A percentile compares a stretch with the other conserved stretches of the same genome.
These are phyloP conservation scores for Vultur gryphus DNA, from an alignment of 2,797 vertebrate genomes.

Conservation along the genomic window DNA sequence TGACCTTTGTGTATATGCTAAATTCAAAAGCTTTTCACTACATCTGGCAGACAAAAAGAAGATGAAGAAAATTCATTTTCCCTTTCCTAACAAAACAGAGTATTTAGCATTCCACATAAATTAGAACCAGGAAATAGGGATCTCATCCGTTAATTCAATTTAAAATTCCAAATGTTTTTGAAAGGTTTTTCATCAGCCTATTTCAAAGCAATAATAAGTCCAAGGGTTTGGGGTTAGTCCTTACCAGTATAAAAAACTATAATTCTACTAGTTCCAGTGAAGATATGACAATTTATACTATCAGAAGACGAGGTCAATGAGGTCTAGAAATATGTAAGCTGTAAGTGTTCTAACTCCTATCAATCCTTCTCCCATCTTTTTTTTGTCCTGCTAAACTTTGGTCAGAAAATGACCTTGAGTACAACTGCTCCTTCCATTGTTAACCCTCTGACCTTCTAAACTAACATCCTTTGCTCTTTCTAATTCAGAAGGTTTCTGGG, in stretches of 20 bases:
- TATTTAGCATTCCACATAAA: slow-evolving; percentile 52
- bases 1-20: slow-evolving; percentile 40
- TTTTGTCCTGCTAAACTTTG: neutral
- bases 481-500: slow-evolving; percentile 58
- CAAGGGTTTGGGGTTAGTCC: neutral
- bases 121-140: slow-evolving; percentile 42
- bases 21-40: slow-evolving; percentile 47
- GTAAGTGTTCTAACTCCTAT: neutral
- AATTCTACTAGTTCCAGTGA: neutral
- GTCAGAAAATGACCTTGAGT: slow-evolving; percentile 30
- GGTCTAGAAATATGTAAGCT: neutral
- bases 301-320: neutral
- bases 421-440: slow-evolving; percentile 32
- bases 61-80: slow-evolving; percentile 43
- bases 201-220: neutral
- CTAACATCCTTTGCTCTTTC: slow-evolving; percentile 62
- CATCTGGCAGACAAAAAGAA: slow-evolving; percentile 45
- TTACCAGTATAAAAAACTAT: neutral
- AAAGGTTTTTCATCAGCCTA: neutral
- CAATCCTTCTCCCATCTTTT: neutral
- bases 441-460: slow-evolving; percentile 66
- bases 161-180: slow-evolving; percentile 7
- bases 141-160: slow-evolving; percentile 24
- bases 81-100: neutral
- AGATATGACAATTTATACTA: neutral